Evolutionary conservation across 2,113 vertebrate genomes (phyloP).

Genomic region (Felis chaus): DNA sequence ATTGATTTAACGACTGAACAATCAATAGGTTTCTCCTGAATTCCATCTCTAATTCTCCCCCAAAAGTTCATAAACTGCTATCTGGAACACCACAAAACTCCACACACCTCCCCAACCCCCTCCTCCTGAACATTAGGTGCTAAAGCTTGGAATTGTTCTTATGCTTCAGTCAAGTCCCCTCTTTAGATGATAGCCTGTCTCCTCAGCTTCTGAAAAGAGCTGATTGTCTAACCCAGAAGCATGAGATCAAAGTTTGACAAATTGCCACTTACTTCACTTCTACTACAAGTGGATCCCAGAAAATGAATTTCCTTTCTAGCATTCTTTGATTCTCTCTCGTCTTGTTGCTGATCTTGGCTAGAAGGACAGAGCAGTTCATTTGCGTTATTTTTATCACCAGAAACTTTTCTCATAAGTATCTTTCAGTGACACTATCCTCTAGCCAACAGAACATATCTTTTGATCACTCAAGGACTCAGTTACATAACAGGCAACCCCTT

Average conservation of each 20-base stretch:
- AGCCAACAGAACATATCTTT: background rate
- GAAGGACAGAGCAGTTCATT: background rate
- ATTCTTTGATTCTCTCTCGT: background rate
- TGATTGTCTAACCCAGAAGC: background rate
- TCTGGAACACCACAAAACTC: background rate
- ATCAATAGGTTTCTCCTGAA: background rate
- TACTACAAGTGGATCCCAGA: conserved; percentile 9
- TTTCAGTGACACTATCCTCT: background rate
- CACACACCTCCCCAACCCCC: accelerated
- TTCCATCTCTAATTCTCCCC: background rate
- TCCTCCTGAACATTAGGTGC: background rate
- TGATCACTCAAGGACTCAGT: background rate
- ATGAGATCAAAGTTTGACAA: background rate
- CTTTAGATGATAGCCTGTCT: background rate
- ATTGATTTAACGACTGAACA: background rate
- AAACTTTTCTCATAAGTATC: background rate
- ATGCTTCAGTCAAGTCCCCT: background rate
- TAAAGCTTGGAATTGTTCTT: background rate
- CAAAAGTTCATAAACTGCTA: background rate
- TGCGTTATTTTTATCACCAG: conserved; percentile 2
- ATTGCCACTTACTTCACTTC: conserved; percentile 14
- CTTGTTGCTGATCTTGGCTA: background rate
- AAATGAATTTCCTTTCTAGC: conserved; percentile 23
- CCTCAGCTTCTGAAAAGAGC: background rate
- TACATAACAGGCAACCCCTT: background rate